A percentile compares a stretch with the other conserved stretches of the same genome.
These are phyloP conservation scores for Ciconia nigra DNA, from an alignment of 2,797 vertebrate genomes.

Conservation along the genomic window DNA sequence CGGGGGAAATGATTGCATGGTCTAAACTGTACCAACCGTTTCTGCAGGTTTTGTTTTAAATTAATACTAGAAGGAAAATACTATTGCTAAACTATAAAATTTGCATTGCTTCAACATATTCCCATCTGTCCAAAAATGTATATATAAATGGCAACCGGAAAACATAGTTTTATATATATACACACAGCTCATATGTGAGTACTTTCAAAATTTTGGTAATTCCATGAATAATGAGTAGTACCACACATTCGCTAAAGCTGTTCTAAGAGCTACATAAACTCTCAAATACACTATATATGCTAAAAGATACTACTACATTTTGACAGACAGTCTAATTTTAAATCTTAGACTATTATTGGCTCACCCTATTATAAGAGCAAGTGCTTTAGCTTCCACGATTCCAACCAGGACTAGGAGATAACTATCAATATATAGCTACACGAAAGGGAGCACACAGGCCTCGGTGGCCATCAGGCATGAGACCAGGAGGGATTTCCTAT, in stretches of 20 bases:
- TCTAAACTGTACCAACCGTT: not conserved
- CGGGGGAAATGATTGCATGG: not conserved
- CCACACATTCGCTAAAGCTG: not conserved
- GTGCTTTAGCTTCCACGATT: not conserved
- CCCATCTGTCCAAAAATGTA: not conserved
- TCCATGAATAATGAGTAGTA: not conserved
- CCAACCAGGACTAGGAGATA: not conserved
- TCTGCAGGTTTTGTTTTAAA: not conserved
- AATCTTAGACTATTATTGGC: not conserved
- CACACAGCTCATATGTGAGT: not conserved
- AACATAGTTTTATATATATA: not conserved
- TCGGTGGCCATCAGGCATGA: not conserved
- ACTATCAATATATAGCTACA: not conserved
- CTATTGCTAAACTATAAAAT: not conserved
- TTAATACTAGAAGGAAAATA: not conserved
- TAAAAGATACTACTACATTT: not conserved
- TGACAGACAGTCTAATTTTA: not conserved
- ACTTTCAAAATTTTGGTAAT: not conserved
- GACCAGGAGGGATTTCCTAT: not conserved
- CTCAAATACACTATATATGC: not conserved
- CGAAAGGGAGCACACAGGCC: not conserved
- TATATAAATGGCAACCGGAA: not conserved
- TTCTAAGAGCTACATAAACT: not conserved
- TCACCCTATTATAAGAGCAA: not conserved
- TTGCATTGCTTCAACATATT: not conserved